Percentiles rank a stretch among this genome's conserved stretches.
These are phyloP conservation scores for Diogma glabrata DNA, from an alignment of 2,888 invertebrate species.

Conservation along the genomic window DNA sequence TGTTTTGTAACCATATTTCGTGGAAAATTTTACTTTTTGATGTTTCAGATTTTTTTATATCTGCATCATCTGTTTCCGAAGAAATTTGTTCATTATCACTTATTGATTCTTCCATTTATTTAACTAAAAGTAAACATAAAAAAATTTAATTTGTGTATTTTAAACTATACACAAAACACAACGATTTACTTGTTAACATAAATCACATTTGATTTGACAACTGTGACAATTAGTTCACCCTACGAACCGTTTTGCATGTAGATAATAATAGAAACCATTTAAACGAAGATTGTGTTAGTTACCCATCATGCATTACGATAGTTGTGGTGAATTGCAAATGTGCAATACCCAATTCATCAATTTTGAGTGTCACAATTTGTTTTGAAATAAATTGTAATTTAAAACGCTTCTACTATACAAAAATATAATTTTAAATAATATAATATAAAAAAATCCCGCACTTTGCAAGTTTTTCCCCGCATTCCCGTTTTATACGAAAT, in stretches of 20 bases:
- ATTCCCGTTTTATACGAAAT: not conserved
- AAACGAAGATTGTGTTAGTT: not conserved
- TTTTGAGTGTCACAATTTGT: not conserved
- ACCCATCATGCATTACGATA: not conserved
- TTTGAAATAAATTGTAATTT: not conserved
- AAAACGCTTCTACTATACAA: not conserved
- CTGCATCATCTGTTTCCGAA: no score
- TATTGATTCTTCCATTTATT: no score
- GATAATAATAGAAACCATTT: not conserved
- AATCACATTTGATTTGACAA: no score
- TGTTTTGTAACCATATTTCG: not conserved
- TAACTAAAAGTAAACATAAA: no score
- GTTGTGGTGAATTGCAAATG: not conserved
- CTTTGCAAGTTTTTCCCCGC: not conserved
- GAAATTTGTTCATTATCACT: no score
- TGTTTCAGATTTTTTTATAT: no score
- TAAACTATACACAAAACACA: no score
- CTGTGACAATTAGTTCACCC: no score
- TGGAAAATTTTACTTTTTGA: conserved; percentile 1
- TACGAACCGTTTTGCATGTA: no score
- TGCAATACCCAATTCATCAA: not conserved
- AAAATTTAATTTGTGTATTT: no score
- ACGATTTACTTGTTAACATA: no score
- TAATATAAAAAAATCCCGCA: not conserved
- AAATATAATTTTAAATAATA: no score